Evolutionary conservation across 2,797 vertebrate species (phyloP).

Genomic region (Cyprinella venusta): DNA sequence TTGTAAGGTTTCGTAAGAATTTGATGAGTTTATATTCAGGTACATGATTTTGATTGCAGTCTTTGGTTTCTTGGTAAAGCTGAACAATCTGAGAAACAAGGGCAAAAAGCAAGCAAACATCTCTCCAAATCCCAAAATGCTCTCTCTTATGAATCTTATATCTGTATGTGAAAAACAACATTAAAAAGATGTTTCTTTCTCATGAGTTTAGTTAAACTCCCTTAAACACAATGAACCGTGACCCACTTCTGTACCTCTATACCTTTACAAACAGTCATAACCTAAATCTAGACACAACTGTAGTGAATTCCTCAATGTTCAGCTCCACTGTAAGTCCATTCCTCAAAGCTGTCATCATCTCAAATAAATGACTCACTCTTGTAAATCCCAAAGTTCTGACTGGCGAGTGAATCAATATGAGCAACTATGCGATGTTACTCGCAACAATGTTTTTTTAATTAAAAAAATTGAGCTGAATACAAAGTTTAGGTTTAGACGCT

Average conservation of each 20-base stretch:
- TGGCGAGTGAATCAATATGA: neutral
- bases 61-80: neutral
- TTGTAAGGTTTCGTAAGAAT: neutral
- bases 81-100: neutral
- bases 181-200: neutral
- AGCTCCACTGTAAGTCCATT: constrained; percentile 2
- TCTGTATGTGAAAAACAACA: neutral
- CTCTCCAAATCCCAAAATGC: neutral
- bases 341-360: constrained; percentile 17
- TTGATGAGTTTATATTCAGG: neutral
- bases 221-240: constrained; percentile 7
- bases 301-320: constrained; percentile 2
- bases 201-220: neutral
- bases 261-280: neutral
- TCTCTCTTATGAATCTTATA: neutral
- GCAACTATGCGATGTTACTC: neutral
- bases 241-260: neutral
- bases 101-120: neutral
- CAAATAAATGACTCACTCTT: neutral
- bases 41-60: neutral
- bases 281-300: neutral
- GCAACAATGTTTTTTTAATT: neutral
- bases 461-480: constrained; percentile 13
- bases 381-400: constrained; percentile 19
- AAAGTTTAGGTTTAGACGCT: neutral